Base-by-base conservation (phyloP, 2,797 vertebrate species). In the Gallinago stenura region DNA sequence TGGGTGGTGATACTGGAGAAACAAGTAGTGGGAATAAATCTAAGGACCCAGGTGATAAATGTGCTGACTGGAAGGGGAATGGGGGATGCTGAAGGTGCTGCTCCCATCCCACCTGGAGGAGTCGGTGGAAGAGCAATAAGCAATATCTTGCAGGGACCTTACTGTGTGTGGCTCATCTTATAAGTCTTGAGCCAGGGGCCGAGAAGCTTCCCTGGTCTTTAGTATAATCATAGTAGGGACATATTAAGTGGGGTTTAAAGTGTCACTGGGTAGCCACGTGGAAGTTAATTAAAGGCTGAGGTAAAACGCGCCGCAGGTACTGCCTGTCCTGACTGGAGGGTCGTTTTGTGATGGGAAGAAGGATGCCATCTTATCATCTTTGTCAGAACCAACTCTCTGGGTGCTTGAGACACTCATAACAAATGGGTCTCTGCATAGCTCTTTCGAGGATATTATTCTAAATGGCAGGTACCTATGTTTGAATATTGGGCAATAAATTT, bases 401-500 rank as follows among this genome's bases (percentile, higher is more conserved):
- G 35, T 64, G 33, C 41, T 75, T 20, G 70, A 84, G 70, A 33
- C 1, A 0, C 48, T 48, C 0, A 1, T 60, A 60, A 48, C 72
- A 65, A 87, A 69, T 28, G 70, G 12, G 24, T 69, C 85, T 46
- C 80, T 28, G 4, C 6, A 8, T 28, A 53, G 80, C 45, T 35
- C 5, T 70, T 90, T 54, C 1, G 1, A 87, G 83, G 76, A 51
- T 12, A 8, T 78, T 37, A 68, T 75, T 87, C 79, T 61, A 77
- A 68, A 21, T 35, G 80, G 48, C 43, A 35, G 19, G 6, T 77
- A 68, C 60, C 60, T 71, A 17, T 2, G 0, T 60, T 60, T 64
- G 76, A 86, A 70, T 71, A n/a, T 31, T 14, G 87, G 81, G 76
- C 85, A 90, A 69, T 70, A 83, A n/a, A 86, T 93, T 69, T 50